Percentiles rank a stretch among this genome's conserved stretches.
Evolutionary conservation across 2,797 vertebrate species (phyloP).

Genomic region (Glyptemys insculpta): DNA sequence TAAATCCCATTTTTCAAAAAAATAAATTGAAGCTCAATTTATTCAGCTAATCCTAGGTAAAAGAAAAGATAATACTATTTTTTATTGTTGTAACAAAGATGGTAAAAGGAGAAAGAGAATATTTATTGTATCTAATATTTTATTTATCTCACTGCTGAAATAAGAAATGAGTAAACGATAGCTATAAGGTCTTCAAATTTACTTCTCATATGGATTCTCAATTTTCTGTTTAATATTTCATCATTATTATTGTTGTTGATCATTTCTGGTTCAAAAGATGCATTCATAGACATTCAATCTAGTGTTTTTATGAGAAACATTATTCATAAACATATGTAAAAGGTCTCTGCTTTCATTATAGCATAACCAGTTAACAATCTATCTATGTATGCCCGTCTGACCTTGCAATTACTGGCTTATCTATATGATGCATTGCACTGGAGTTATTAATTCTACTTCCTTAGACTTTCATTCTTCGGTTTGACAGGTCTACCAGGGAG

Average conservation of each 20-base stretch:
- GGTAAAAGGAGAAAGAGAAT: slow-evolving; percentile 13
- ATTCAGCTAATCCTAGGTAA: slow-evolving; percentile 53
- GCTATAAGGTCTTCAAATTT: slow-evolving; percentile 69
- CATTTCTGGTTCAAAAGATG: slow-evolving; percentile 68
- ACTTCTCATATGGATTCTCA: slow-evolving; percentile 69
- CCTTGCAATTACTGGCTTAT: slow-evolving; percentile 80
- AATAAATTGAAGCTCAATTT: slow-evolving; percentile 65
- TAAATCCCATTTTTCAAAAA: slow-evolving; percentile 2
- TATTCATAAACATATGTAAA: slow-evolving; percentile 78
- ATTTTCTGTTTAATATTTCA: slow-evolving; percentile 80
- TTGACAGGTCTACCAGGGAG: slow-evolving; percentile 58
- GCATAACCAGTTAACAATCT: slow-evolving; percentile 76
- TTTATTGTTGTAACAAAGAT: slow-evolving; percentile 12
- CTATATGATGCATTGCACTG: slow-evolving; percentile 67
- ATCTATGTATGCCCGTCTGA: slow-evolving; percentile 73
- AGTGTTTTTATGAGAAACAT: slow-evolving; percentile 76
- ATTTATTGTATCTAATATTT: slow-evolving; percentile 50
- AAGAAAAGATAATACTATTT: slow-evolving; percentile 37
- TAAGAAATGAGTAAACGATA: slow-evolving; percentile 61
- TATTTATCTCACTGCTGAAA: slow-evolving; percentile 56
- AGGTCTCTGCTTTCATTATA: slow-evolving; percentile 77
- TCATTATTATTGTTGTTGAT: slow-evolving; percentile 76
- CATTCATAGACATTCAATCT: slow-evolving; percentile 75
- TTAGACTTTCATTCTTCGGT: slow-evolving; percentile 70
- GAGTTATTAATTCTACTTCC: slow-evolving; percentile 77